These are phyloP conservation scores for Clistopyga incitator DNA, from an alignment of 2,888 invertebrate genomes.

Conservation along the genomic window DNA sequence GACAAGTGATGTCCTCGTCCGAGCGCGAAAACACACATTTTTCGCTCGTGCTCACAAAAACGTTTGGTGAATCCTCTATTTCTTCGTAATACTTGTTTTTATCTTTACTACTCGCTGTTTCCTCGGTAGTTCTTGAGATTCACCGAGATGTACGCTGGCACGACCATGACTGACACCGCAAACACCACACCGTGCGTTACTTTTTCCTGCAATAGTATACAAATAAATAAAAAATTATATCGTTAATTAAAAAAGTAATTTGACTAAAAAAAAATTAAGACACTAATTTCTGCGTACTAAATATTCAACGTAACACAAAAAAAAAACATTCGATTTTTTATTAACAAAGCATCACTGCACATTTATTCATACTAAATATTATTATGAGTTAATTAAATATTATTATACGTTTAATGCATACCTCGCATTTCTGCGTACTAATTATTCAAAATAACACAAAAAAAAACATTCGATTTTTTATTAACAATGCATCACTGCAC, in stretches of 20 bases:
- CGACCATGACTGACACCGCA: conserved; percentile 30
- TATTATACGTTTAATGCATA: too few relatives aligned
- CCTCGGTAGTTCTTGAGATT: conserved; percentile 66
- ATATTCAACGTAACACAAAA: too few relatives aligned
- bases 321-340: too few relatives aligned
- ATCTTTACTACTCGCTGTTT: background rate
- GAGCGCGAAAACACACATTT: conserved; percentile 1
- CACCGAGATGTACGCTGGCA: conserved; percentile 63
- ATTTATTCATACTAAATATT: too few relatives aligned
- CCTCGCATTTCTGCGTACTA: too few relatives aligned
- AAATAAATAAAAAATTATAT: background rate
- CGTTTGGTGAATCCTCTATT: conserved; percentile 10
- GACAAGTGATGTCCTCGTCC: background rate
- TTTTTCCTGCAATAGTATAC: conserved; percentile 65
- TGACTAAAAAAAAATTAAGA: too few relatives aligned
- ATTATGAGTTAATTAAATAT: too few relatives aligned
- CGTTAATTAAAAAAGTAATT: background rate
- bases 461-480: too few relatives aligned
- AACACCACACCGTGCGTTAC: conserved; percentile 56
- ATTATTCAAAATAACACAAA: too few relatives aligned
- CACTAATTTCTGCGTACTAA: too few relatives aligned
- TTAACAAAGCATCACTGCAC: too few relatives aligned
- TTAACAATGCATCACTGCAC: too few relatives aligned
- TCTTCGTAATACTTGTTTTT: background rate
- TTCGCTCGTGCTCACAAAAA: background rate